phyloP scores from a whole-genome alignment of 2,113 vertebrate species.

The Chionis minor region DNA sequence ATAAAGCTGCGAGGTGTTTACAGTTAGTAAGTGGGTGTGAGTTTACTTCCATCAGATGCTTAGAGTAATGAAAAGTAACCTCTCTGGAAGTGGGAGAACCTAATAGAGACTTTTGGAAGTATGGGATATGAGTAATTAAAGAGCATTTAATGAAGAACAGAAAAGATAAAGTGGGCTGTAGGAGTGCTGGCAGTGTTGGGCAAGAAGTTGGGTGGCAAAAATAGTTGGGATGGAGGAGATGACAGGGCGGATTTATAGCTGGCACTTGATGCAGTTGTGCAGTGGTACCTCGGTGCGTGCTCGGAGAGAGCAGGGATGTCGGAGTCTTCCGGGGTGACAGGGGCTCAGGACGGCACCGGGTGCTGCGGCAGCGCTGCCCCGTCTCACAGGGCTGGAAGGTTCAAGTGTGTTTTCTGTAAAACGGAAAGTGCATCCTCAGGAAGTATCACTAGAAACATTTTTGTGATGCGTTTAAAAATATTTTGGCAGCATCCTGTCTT shows the following conservation, averaged over 20 bases:
- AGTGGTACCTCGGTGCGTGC: accelerated
- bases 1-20: not conserved
- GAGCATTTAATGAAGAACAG: not conserved
- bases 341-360: not conserved
- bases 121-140: not conserved
- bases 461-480: not conserved
- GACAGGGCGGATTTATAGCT: accelerated
- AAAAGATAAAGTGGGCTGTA: not conserved
- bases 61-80: not conserved
- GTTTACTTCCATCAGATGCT: not conserved
- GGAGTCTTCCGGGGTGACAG: accelerated
- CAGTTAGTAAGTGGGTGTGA: not conserved
- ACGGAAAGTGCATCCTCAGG: not conserved
- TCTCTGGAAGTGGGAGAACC: not conserved
- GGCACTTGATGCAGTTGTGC: accelerated
- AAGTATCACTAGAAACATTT: not conserved
- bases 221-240: not conserved
- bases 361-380: no score
- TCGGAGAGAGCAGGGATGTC: accelerated
- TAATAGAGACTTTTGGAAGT: not conserved
- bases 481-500: not conserved
- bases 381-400: not conserved
- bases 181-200: not conserved
- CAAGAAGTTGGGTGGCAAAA: not conserved
- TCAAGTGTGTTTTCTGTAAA: not conserved